A percentile compares a stretch with the other conserved stretches of the same genome.
phyloP scores from a whole-genome alignment of 2,113 vertebrate species.

The Manacus vitellinus region DNA sequence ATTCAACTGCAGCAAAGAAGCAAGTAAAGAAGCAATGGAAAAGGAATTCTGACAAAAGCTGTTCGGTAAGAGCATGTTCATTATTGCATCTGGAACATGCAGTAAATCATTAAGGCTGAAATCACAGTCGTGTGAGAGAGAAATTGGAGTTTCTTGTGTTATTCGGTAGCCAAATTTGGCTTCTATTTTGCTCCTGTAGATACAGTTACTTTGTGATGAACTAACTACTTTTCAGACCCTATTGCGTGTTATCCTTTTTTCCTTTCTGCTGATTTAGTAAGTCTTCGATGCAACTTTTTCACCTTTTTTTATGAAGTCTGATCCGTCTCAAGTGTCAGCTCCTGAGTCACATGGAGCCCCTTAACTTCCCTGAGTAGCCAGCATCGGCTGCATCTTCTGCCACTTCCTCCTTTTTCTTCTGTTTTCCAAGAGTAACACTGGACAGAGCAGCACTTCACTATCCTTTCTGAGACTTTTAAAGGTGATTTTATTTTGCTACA shows the following conservation, averaged over 20 bases:
- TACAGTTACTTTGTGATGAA: not conserved
- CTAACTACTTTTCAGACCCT: not conserved
- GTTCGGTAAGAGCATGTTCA: conserved; percentile 78
- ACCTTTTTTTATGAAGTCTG: not conserved
- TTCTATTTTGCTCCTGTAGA: not conserved
- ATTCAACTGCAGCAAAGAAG: conserved; percentile 87
- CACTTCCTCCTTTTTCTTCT: not conserved
- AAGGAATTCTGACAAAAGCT: conserved; percentile 84
- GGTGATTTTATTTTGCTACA: not conserved
- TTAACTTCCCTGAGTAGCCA: not conserved
- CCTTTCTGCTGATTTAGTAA: not conserved
- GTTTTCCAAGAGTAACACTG: not conserved
- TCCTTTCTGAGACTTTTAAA: not conserved
- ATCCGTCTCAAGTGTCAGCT: not conserved
- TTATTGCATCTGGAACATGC: not conserved
- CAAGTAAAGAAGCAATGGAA: conserved; percentile 91
- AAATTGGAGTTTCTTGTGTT: not conserved
- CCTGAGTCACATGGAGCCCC: accelerated
- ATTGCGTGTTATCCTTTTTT: not conserved
- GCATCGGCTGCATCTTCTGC: not conserved
- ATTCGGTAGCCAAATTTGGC: not conserved
- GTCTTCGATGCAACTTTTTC: not conserved
- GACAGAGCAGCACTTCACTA: not conserved
- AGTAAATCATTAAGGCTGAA: not conserved
- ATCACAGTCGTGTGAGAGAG: not conserved